Conservation (phyloP, 2,888 invertebrate species). For the Holacanthella duospinosa region DNA sequence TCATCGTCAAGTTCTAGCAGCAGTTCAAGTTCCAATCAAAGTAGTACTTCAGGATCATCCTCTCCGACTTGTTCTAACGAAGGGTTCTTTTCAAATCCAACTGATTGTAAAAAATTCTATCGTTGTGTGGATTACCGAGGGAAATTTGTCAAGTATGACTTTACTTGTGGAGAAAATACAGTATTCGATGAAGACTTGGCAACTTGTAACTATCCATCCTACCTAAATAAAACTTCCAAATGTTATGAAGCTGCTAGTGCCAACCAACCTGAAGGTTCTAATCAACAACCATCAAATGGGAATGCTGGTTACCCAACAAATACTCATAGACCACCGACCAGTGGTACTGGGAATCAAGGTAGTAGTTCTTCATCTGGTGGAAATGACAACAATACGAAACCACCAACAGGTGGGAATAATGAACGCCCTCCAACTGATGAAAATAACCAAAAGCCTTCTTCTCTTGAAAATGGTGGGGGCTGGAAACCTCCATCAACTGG, state of each 20-base stretch:
- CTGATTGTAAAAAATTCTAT: conserved; percentile 30
- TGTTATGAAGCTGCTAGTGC: conserved; percentile 5
- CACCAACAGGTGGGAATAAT: not conserved
- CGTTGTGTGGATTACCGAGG: conserved; percentile 21
- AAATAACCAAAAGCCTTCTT: not conserved
- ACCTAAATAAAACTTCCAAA: conserved; percentile 14
- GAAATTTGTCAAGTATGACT: conserved; percentile 19
- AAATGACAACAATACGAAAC: not conserved
- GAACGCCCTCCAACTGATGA: not conserved
- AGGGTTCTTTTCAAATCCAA: conserved; percentile 28
- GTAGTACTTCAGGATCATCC: not conserved
- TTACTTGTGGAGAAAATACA: conserved; percentile 26
- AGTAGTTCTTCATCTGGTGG: not conserved
- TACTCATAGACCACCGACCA: not conserved
- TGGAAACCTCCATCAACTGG: too few relatives aligned
- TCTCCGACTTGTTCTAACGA: conserved; percentile 6
- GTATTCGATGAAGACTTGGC: conserved; percentile 15
- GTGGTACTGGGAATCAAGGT: not conserved
- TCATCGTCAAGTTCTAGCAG: not conserved
- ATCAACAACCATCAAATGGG: not conserved
- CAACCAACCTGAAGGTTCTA: not conserved
- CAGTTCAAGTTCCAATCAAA: not conserved
- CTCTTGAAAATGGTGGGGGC: too few relatives aligned
- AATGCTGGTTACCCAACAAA: not conserved
- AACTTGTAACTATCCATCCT: conserved; percentile 16